Percentiles rank a stretch among this genome's conserved stretches.
These are phyloP conservation scores for Dendrolimus pini DNA, from an alignment of 2,888 invertebrate species.

Conservation along the genomic window DNA sequence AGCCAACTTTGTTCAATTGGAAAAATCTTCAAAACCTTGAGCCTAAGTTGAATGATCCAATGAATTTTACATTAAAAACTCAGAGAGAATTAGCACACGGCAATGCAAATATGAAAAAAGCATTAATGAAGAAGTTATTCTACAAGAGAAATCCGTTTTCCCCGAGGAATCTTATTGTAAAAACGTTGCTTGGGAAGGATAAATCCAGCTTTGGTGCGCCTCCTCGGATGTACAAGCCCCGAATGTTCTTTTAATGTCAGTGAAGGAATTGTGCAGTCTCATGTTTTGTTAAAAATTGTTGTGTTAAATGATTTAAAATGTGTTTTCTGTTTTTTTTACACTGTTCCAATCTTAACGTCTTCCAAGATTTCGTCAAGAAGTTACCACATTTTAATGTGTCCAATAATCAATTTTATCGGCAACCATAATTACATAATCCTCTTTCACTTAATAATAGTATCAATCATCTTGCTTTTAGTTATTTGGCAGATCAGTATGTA, in stretches of 20 bases:
- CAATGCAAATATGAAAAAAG: constrained; percentile 48
- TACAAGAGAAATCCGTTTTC: constrained; percentile 61
- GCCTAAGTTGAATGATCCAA: constrained; percentile 24
- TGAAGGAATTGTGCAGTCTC: constrained; percentile 18
- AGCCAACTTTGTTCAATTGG: constrained; percentile 36
- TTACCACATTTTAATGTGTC: too few species aligned
- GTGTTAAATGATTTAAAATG: constrained; percentile 1
- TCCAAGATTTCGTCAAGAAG: too few species aligned
- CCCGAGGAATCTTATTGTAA: constrained; percentile 48
- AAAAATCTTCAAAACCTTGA: constrained; percentile 34
- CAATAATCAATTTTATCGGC: too few species aligned
- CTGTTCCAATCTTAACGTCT: background rate
- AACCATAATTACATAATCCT: too few species aligned
- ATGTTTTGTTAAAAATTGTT: constrained; percentile 22
- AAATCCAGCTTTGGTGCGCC: constrained; percentile 46
- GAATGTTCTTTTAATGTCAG: constrained; percentile 42
- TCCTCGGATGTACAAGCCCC: constrained; percentile 33
- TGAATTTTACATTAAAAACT: constrained; percentile 36
- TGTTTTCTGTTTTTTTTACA: background rate
- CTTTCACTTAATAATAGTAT: too few species aligned
- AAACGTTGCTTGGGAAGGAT: constrained; percentile 53
- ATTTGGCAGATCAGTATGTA: too few species aligned
- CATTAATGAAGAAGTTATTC: constrained; percentile 53
- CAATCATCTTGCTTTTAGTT: too few species aligned
- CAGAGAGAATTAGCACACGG: constrained; percentile 42